Evolutionary conservation across 2,888 invertebrate species (phyloP).

Genomic region (Acrobasis consociella): DNA sequence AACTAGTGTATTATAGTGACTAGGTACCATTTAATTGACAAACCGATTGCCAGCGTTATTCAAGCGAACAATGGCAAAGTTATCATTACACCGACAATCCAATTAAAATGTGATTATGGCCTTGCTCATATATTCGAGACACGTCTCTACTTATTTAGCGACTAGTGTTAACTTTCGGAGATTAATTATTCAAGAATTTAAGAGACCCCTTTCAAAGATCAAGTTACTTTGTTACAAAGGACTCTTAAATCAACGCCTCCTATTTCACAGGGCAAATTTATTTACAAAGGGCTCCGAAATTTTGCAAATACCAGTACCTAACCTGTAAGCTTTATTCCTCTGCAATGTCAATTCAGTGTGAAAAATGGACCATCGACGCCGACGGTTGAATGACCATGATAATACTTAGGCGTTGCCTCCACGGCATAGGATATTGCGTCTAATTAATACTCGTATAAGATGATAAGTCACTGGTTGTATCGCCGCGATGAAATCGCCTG

Average conservation of each 20-base stretch:
- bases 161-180: slow-evolving; percentile 1
- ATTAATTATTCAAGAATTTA: slow-evolving; percentile 11
- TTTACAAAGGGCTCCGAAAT: background rate
- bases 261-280: background rate
- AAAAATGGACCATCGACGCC: too few species aligned
- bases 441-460: too few species aligned
- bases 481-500: too few species aligned
- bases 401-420: too few species aligned
- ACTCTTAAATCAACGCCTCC: background rate
- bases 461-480: too few species aligned
- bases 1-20: background rate
- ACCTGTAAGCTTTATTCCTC: background rate
- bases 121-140: slow-evolving; percentile 1
- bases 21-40: slow-evolving; percentile 1
- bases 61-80: background rate
- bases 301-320: background rate
- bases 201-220: background rate
- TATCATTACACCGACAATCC: background rate
- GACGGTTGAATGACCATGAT: too few species aligned
- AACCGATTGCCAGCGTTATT: background rate
- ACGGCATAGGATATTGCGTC: too few species aligned
- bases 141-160: background rate
- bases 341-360: background rate
- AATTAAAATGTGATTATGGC: background rate
- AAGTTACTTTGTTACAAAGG: background rate